Evolutionary conservation across 2,888 invertebrate genomes (phyloP).

Genomic region (Capitulum mitella): DNA sequence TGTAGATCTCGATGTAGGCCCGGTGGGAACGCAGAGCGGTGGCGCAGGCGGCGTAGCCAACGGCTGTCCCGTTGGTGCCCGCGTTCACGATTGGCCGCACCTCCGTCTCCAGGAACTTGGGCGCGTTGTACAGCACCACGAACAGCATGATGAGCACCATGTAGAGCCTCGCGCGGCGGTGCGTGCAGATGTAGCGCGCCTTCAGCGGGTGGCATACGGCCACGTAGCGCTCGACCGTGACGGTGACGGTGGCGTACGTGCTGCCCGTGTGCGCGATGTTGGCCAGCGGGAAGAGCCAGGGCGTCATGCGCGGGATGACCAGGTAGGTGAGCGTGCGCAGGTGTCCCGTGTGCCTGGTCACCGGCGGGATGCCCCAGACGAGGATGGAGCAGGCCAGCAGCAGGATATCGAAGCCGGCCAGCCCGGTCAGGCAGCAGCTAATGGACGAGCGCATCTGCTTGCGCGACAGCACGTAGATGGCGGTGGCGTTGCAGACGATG

Average conservation of each 20-base stretch:
- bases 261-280: constrained; percentile 57
- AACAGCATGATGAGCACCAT: constrained; percentile 72
- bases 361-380: constrained; percentile 77
- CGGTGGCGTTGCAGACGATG: constrained; percentile 79
- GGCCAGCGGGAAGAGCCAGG: constrained; percentile 71
- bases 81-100: background rate
- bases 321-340: constrained; percentile 52
- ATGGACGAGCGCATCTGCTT: constrained; percentile 85
- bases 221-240: constrained; percentile 80
- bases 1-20: constrained; percentile 75
- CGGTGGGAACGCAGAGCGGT: constrained; percentile 61
- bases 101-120: constrained; percentile 47
- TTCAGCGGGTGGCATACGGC: constrained; percentile 67
- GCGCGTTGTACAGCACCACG: constrained; percentile 76
- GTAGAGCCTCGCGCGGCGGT: constrained; percentile 74
- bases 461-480: constrained; percentile 80
- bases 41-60: constrained; percentile 45
- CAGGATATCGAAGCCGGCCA: constrained; percentile 88
- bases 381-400: constrained; percentile 75
- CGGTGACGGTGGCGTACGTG: constrained; percentile 68
- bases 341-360: constrained; percentile 71
- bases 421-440: constrained; percentile 80
- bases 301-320: constrained; percentile 67
- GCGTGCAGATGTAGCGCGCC: constrained; percentile 84
- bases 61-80: background rate